Conservation (phyloP, 2,113 vertebrate genomes). For the Amblyornis subalaris region DNA sequence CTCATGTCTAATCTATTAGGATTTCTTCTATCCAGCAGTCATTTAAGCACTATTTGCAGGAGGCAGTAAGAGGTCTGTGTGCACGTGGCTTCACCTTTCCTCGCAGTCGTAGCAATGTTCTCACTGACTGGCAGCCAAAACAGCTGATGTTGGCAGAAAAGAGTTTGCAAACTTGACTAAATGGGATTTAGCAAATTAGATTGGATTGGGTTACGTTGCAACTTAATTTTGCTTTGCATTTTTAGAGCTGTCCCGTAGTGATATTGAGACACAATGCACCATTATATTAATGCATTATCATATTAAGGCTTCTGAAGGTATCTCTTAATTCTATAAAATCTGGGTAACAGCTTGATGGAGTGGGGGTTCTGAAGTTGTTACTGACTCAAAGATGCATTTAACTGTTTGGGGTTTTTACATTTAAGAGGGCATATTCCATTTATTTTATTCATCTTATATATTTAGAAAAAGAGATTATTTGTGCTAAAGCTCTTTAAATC, state of each 20-base stretch:
- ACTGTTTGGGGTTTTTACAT: neutral
- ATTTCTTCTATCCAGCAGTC: neutral
- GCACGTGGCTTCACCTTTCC: neutral
- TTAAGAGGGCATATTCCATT: neutral
- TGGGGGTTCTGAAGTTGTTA: neutral
- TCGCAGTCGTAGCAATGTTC: neutral
- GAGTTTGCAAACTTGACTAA: conserved; percentile 17
- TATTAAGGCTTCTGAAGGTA: neutral
- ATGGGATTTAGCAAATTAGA: conserved; percentile 55
- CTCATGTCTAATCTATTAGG: neutral
- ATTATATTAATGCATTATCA: conserved; percentile 32
- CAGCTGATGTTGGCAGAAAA: conserved; percentile 55
- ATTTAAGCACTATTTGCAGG: neutral
- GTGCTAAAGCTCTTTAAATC: neutral
- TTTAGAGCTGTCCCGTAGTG: conserved; percentile 1
- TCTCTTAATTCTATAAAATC: conserved; percentile 36
- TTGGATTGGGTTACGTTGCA: neutral
- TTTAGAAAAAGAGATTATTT: neutral
- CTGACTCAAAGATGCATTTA: neutral
- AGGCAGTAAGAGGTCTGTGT: neutral
- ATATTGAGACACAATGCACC: neutral
- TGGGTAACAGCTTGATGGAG: neutral
- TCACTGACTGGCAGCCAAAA: conserved; percentile 25
- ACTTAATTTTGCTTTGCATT: conserved; percentile 48
- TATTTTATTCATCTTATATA: neutral